A percentile compares a stretch with the other conserved stretches of the same genome.
Conservation (phyloP, 2,888 invertebrate species). For the Drosophila ezoana region DNA sequence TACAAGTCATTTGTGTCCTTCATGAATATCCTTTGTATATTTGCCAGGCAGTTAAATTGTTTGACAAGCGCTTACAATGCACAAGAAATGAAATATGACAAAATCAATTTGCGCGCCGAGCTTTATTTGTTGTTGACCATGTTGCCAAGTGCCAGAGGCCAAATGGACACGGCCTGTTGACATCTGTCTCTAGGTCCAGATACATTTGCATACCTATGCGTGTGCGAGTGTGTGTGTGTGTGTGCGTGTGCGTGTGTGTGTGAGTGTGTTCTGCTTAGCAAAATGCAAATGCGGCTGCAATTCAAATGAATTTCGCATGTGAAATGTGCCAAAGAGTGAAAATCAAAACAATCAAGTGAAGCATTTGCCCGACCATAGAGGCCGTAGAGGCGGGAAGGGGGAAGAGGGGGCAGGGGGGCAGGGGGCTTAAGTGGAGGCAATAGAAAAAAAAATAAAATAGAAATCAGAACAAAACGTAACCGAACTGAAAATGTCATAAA, state of each 20-base stretch:
- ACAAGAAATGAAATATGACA: constrained; percentile 41
- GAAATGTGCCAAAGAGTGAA: constrained; percentile 74
- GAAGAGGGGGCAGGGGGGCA: background rate
- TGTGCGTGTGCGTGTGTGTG: constrained; percentile 11
- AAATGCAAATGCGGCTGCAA: constrained; percentile 67
- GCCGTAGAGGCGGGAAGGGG: background rate
- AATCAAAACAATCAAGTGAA: constrained; percentile 79
- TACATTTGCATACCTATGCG: constrained; percentile 43
- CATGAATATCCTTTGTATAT: constrained; percentile 6
- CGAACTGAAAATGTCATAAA: constrained; percentile 70
- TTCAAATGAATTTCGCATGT: constrained; percentile 73
- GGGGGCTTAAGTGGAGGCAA: background rate
- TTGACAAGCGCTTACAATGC: constrained; percentile 36
- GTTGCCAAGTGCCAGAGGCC: constrained; percentile 49
- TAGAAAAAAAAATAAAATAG: constrained; percentile 2
- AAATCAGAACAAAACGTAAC: constrained; percentile 30
- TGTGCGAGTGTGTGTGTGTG: background rate
- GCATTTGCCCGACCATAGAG: constrained; percentile 43
- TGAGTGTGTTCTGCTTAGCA: constrained; percentile 24
- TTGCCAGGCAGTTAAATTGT: constrained; percentile 10
- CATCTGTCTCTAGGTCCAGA: constrained; percentile 41
- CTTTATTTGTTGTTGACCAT: constrained; percentile 43
- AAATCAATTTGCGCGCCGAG: constrained; percentile 45
- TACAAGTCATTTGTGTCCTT: background rate
- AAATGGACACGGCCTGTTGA: constrained; percentile 57